phyloP scores from a whole-genome alignment of 1,140 invertebrate genomes.

The Bombus haemorrhoidalis region DNA sequence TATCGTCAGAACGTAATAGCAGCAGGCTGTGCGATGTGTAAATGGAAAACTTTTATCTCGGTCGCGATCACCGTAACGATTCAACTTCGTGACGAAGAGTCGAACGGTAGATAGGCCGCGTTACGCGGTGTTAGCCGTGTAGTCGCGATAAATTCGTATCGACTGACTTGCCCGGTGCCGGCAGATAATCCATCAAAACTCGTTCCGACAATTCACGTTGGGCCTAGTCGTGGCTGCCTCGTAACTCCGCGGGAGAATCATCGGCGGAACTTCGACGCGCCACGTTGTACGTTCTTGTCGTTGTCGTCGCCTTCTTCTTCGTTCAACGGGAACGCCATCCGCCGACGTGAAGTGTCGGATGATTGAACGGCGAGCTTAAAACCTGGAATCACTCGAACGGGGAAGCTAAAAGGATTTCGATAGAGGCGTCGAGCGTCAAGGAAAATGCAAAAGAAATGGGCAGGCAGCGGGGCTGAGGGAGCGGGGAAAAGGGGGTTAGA shows the following conservation, averaged over 20 bases:
- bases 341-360: conserved; percentile 59
- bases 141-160: conserved; percentile 59
- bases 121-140: neutral
- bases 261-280: conserved; percentile 44
- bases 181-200: conserved; percentile 66
- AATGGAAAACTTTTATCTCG: conserved; percentile 45
- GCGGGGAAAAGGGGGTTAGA: neutral
- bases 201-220: conserved; percentile 47
- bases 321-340: conserved; percentile 31
- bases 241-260: conserved; percentile 18
- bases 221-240: neutral
- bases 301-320: conserved; percentile 45
- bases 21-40: neutral
- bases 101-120: neutral
- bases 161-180: conserved; percentile 45
- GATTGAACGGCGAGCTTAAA: conserved; percentile 67
- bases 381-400: conserved; percentile 66
- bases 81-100: conserved; percentile 28
- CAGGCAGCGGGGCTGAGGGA: neutral
- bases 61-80: conserved; percentile 32
- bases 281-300: conserved; percentile 10
- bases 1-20: neutral
- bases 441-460: conserved; percentile 44
- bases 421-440: conserved; percentile 57
- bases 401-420: conserved; percentile 70